These are phyloP conservation scores for Mionectes olivaceus DNA, from an alignment of 2,797 vertebrate genomes.

Conservation along the genomic window DNA sequence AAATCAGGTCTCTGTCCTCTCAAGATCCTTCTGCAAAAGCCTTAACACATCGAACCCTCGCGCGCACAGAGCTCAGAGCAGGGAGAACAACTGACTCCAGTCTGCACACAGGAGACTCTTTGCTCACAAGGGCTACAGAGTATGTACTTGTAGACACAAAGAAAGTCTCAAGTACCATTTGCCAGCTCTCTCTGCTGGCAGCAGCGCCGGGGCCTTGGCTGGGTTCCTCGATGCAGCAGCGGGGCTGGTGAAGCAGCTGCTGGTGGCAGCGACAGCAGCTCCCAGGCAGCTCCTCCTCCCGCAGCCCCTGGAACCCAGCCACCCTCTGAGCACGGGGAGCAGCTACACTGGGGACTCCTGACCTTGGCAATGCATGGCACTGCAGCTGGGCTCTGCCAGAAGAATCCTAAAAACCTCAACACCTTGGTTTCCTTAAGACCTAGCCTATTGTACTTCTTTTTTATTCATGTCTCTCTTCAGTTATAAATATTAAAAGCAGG, in stretches of 20 bases:
- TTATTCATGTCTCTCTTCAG: background rate
- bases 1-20: background rate
- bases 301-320: background rate
- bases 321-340: fast-evolving
- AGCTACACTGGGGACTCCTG: background rate
- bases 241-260: slow-evolving; percentile 32
- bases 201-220: background rate
- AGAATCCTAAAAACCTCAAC: background rate
- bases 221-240: background rate
- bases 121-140: background rate
- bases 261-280: background rate
- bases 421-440: fast-evolving
- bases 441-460: background rate
- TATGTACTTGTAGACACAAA: background rate
- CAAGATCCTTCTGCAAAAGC: background rate
- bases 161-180: background rate
- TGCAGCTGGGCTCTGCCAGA: fast-evolving
- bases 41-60: background rate
- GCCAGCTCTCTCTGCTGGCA: slow-evolving; percentile 7
- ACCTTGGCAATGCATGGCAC: background rate
- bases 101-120: background rate
- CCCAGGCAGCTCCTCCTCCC: background rate
- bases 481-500: background rate
- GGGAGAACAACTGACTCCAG: background rate
- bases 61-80: fast-evolving